Percentiles rank a stretch among this genome's conserved stretches.
phyloP scores from a whole-genome alignment of 1,140 invertebrate species.

The Choristoneura fumiferana region DNA sequence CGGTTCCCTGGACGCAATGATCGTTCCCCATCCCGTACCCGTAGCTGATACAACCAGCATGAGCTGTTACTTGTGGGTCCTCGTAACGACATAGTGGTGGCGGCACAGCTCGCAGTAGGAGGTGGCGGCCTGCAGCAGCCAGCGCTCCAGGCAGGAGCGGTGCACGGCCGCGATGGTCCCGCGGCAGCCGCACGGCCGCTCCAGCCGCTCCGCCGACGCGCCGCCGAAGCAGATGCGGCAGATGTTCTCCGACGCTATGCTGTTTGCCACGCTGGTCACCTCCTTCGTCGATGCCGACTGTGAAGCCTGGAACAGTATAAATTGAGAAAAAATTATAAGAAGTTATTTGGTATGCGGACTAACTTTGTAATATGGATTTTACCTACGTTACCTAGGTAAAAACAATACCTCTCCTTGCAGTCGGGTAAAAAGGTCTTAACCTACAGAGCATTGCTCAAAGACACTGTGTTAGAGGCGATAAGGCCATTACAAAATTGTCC shows the following conservation, averaged over 20 bases:
- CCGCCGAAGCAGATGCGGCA: slow-evolving; percentile 74
- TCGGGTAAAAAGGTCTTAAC: too few relatives aligned
- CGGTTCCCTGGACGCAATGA: too few relatives aligned
- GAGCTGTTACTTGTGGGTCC: slow-evolving; percentile 55
- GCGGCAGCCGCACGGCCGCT: slow-evolving; percentile 70
- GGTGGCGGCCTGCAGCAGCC: slow-evolving; percentile 82
- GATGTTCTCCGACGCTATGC: slow-evolving; percentile 52
- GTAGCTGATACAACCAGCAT: too few relatives aligned
- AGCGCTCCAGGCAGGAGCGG: slow-evolving; percentile 83
- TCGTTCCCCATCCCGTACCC: too few relatives aligned
- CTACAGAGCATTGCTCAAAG: too few relatives aligned
- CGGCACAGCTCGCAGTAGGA: slow-evolving; percentile 82
- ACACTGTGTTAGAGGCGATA: too few relatives aligned
- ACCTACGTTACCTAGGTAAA: too few relatives aligned
- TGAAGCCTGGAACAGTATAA: slow-evolving; percentile 34
- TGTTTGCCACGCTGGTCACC: slow-evolving; percentile 42
- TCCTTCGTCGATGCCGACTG: slow-evolving; percentile 33
- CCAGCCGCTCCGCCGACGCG: slow-evolving; percentile 64
- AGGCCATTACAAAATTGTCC: too few relatives aligned
- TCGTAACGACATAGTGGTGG: slow-evolving; percentile 74
- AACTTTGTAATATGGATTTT: too few relatives aligned
- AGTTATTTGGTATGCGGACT: too few relatives aligned
- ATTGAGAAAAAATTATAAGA: too few relatives aligned
- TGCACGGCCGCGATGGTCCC: slow-evolving; percentile 85
- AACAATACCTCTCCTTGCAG: too few relatives aligned